A percentile compares a stretch with the other conserved stretches of the same genome.
These are phyloP conservation scores for Lamprotornis superbus DNA, from an alignment of 2,113 vertebrate genomes.

Conservation along the genomic window DNA sequence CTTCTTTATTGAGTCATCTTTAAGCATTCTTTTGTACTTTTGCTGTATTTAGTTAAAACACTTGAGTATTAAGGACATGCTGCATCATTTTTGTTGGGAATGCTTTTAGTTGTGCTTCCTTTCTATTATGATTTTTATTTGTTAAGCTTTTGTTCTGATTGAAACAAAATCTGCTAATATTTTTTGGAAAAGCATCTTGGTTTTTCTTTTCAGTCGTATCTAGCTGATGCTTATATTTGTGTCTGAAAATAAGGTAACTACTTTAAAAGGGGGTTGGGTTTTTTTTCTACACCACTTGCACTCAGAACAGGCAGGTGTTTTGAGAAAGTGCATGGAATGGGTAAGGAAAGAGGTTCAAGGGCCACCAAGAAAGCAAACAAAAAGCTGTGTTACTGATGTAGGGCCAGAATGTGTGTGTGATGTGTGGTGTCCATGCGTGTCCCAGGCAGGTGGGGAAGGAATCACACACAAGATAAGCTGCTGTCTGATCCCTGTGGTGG, in stretches of 20 bases:
- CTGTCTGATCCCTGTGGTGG: fast-evolving
- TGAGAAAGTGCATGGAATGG: neutral
- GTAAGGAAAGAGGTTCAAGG: neutral
- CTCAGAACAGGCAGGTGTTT: neutral
- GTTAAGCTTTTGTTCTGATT: neutral
- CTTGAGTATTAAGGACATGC: neutral
- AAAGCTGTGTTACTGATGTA: neutral
- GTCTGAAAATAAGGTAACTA: neutral
- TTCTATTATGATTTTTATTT: neutral
- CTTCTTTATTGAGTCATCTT: conserved; percentile 6
- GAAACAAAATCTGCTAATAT: neutral
- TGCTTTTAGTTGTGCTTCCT: neutral
- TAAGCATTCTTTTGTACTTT: neutral
- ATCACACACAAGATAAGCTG: neutral
- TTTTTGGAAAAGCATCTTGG: neutral
- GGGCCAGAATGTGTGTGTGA: neutral
- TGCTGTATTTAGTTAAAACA: neutral
- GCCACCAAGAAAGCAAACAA: neutral
- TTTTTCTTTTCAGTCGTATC: neutral
- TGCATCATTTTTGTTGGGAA: neutral
- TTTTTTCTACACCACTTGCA: too few relatives aligned
- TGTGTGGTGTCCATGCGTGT: neutral
- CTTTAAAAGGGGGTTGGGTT: neutral
- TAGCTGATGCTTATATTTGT: neutral
- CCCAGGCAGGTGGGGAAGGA: neutral